Evolutionary conservation across 2,888 invertebrate species (phyloP), one percentile per base, ranked within the genome.

Genomic region (Athalia circularis): DNA sequence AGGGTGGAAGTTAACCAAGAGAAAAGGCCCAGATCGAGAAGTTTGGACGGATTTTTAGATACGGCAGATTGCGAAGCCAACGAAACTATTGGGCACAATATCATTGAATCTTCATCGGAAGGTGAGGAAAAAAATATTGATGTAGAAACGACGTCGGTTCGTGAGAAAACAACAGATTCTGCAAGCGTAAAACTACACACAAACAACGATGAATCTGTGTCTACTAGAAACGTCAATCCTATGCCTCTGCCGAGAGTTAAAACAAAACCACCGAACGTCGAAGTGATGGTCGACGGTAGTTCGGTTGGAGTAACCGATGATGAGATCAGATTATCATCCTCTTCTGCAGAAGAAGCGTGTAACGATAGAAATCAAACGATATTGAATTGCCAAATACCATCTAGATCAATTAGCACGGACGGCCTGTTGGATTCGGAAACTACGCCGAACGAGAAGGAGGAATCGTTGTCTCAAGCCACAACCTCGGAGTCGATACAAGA

Each of bases 231-330:
- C 9, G 5, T 5, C 47, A 81, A 75, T 80, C 84, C 84, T 1
- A 77, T 76, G 77, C 83, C 84, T 47, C 78, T 81, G 5, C 83
- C 82, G 48, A 82, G 83, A 77, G 52, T 78, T 65, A 82, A 80
- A 70, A 13, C 65, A 11, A 83, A 80, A 78, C 50, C 65, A n/a
- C 65, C 13, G 11, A 13, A 11, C 47, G 29, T 47, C 11, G 9
- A 75, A 59, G 57, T 48, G 11, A 29, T 43, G 47, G 15, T 43
- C 43, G 47, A 48, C 4, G 47, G 45, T 45, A n/a, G 4, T 11
- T 5, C 8, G 62, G 77, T n/a, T 59, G 8, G 11, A 5, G n/a
- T n/a, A 1, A n/a, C 59, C 3, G 64, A 47, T 54, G 77, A 70
- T 6, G 45, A 59, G 11, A 45, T 45, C 43, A 80, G 78, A 65